Base-by-base conservation (phyloP, 2,113 vertebrate species). In the Oreochromis spilurus region DNA sequence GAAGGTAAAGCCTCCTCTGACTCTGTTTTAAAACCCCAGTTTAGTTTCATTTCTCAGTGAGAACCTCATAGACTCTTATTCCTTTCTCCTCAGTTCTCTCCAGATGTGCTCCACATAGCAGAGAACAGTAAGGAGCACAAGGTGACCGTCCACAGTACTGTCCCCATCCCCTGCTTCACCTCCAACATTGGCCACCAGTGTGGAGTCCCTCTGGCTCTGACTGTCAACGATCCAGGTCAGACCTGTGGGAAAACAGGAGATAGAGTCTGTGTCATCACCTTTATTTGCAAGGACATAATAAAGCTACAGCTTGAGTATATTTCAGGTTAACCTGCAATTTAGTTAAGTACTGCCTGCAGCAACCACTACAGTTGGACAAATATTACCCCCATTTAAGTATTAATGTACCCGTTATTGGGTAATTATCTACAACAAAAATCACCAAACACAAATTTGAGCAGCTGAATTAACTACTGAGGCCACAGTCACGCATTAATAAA, bases 91-190 rank as follows among this genome's bases (percentile, higher is more conserved):
- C 84, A 97, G 97, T 97, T 98, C 92, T 94, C 92, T 83, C 96
- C 96, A 84, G 96, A 97, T 31, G 94, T 92, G 0, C 94, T 98
- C 50, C 92, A 97, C 80, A 95, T 97, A 53, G 91, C 94, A 5
- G 97, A 98, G 85, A 96, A 97, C 84, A 88, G 95, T 21, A 89
- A 93, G 84, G 96, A 97, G 89, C 96, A 98, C 1, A 83, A 90
- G 90, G 90, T 98, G 93, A 94, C 92, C 1, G 7, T 97, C 70
- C 88, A 95, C 94, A 98, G 97, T 94, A 97, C 97, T 0, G 94
- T 97, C 9, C 97, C 97, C 29, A 85, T 97, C 81, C 89, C 94
- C 58, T 97, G 96, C 67, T 84, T 79, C 11, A 48, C 58, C n/a
- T 55, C 58, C 2, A 85, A 92, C 13, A 84, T 91, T 1, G 82